Conservation (phyloP, 2,113 vertebrate species). For the Enhydra lutris region DNA sequence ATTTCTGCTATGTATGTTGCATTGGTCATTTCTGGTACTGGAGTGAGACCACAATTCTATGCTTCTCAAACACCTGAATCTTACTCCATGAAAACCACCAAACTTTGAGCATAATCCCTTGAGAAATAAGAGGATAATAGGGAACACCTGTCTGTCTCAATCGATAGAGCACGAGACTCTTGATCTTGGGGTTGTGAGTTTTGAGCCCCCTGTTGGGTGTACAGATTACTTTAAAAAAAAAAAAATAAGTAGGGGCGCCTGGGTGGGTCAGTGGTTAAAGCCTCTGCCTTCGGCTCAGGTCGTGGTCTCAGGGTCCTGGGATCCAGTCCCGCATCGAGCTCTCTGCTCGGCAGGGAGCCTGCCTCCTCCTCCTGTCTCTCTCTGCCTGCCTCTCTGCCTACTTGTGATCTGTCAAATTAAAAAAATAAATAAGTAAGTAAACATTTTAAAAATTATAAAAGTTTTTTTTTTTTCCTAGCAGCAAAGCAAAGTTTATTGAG, state of each 20-base stretch:
- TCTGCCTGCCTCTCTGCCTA: too few species aligned
- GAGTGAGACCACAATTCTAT: background rate
- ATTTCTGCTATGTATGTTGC: background rate
- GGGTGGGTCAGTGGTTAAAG: too few species aligned
- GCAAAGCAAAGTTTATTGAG: background rate
- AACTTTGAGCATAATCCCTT: background rate
- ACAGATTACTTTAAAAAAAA: background rate
- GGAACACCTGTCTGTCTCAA: background rate
- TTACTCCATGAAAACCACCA: background rate
- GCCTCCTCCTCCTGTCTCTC: too few species aligned
- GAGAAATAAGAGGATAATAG: background rate
- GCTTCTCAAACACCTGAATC: background rate
- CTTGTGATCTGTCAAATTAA: too few species aligned
- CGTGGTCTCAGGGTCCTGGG: too few species aligned
- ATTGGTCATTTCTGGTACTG: background rate
- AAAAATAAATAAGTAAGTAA: background rate
- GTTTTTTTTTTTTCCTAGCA: too few species aligned
- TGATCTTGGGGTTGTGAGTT: background rate
- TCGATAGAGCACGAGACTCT: background rate
- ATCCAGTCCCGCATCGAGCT: too few species aligned
- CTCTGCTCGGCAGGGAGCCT: too few species aligned
- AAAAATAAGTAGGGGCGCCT: too few species aligned
- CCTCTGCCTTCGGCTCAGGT: too few species aligned
- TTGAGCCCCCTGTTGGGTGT: background rate
- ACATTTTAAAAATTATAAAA: background rate